Evolutionary conservation across 2,797 vertebrate species (phyloP), one percentile per base, ranked within the genome.

Genomic region (Oophaga sylvatica): DNA sequence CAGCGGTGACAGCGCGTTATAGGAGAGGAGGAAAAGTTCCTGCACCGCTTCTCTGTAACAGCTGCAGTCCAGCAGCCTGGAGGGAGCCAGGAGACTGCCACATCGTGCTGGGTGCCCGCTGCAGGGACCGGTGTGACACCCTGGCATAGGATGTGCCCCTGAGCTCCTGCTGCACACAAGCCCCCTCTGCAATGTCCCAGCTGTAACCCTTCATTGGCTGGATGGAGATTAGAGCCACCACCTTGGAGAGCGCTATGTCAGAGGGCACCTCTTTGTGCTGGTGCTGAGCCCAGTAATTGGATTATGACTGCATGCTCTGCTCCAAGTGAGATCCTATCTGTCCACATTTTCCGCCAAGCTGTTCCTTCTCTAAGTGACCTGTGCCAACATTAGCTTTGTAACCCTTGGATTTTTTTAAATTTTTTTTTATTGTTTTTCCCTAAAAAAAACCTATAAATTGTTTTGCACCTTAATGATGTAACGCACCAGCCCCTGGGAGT

Each of bases 31-130:
- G 60, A 29, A 78, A 83, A 87, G 70, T 78, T 60, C 62, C 80
- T 20, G 80, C 19, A n/a, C 8, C 16, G 84, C 53, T n/a, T 45
- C 59, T 12, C 79, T 53, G 48, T 9, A n/a, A 29, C 63, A 53
- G 48, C 84, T 78, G 84, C 73, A 80, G 15, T 75, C 7, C 59
- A 76, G 71, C 70, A 79, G 86, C 53, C 81, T 48, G 67, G 29
- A 26, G 73, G 80, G 5, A 16, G 20, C 2, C 3, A 20, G 79
- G 48, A 57, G 70, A 19, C 73, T 22, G 15, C 15, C 31, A 62
- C 57, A 41, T 22, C 41, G 57, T 67, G 67, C 22, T 56, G 20
- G 29, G 73, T 81, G 67, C 67, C 81, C 71, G 67, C 81, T 73
- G 70, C 41, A 11, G 81, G 29, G 67, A 17, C 45, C 15, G n/a